Evolutionary conservation across 2,797 vertebrate species (phyloP).

Genomic region (Acanthiza pusilla): DNA sequence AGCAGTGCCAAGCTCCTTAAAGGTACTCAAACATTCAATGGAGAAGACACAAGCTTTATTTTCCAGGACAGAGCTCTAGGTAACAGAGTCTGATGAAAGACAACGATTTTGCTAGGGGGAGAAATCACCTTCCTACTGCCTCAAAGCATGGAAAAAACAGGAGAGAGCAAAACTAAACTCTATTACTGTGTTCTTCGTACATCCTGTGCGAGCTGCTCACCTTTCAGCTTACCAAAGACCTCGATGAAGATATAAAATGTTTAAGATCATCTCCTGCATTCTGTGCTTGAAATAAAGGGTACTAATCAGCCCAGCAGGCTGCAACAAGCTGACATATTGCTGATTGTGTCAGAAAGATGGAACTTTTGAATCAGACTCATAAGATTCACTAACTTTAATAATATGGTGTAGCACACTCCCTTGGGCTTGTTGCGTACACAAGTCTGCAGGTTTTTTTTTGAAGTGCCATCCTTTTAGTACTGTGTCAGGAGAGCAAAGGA

Average conservation of each 20-base stretch:
- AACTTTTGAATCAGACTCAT: background rate
- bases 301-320: background rate
- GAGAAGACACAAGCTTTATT: background rate
- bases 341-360: background rate
- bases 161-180: background rate
- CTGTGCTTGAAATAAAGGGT: background rate
- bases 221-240: background rate
- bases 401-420: background rate
- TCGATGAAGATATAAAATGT: background rate
- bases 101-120: background rate
- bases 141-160: background rate
- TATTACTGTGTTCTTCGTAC: background rate
- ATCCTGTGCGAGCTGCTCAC: background rate
- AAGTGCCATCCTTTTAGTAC: background rate
- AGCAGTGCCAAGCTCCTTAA: background rate
- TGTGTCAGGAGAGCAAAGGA: background rate
- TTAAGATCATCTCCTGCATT: background rate
- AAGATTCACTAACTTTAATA: background rate
- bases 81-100: background rate
- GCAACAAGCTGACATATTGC: background rate
- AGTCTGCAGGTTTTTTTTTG: background rate
- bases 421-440: background rate
- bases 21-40: background rate
- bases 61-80: background rate
- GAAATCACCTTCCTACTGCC: background rate